A percentile compares a stretch with the other conserved stretches of the same genome.
Evolutionary conservation across 2,113 vertebrate genomes (phyloP).

Genomic region (Corvus cornix): DNA sequence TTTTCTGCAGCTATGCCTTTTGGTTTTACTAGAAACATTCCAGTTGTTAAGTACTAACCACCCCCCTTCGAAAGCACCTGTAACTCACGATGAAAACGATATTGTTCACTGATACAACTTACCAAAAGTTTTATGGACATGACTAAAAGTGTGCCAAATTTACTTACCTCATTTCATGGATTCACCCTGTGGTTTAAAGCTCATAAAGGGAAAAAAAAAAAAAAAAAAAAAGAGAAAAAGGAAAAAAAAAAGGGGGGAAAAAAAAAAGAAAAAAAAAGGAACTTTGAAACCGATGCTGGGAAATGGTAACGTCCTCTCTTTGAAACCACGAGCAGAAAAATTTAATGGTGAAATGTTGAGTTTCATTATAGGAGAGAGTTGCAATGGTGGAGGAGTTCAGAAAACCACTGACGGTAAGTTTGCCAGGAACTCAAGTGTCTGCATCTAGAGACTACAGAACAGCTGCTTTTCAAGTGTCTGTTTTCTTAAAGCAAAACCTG

Average conservation of each 20-base stretch:
- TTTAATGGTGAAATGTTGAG: constrained; percentile 63
- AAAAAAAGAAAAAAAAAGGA: not conserved
- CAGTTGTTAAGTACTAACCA: constrained; percentile 85
- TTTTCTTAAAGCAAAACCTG: constrained; percentile 80
- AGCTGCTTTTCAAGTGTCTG: constrained; percentile 75
- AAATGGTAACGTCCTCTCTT: constrained; percentile 54
- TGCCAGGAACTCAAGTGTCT: constrained; percentile 69
- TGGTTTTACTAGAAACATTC: constrained; percentile 86
- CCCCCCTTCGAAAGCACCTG: constrained; percentile 88
- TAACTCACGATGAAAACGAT: constrained; percentile 87
- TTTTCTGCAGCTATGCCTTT: constrained; percentile 86
- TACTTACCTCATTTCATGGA: constrained; percentile 92
- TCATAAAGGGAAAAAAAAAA: constrained; percentile 59
- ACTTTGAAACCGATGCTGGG: constrained; percentile 48
- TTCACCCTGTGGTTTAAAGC: constrained; percentile 85
- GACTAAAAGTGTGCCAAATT: constrained; percentile 91
- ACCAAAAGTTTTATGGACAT: constrained; percentile 91
- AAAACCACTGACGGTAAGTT: constrained; percentile 67
- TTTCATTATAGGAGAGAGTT: constrained; percentile 58
- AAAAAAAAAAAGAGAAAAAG: accelerated
- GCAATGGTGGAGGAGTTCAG: constrained; percentile 67
- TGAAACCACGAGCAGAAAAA: constrained; percentile 64
- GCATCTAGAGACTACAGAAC: constrained; percentile 71
- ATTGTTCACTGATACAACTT: constrained; percentile 80
- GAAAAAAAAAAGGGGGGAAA: accelerated